Percentiles rank a stretch among this genome's conserved stretches.
Conservation (phyloP, 2,797 vertebrate species). For the Menidia menidia region DNA sequence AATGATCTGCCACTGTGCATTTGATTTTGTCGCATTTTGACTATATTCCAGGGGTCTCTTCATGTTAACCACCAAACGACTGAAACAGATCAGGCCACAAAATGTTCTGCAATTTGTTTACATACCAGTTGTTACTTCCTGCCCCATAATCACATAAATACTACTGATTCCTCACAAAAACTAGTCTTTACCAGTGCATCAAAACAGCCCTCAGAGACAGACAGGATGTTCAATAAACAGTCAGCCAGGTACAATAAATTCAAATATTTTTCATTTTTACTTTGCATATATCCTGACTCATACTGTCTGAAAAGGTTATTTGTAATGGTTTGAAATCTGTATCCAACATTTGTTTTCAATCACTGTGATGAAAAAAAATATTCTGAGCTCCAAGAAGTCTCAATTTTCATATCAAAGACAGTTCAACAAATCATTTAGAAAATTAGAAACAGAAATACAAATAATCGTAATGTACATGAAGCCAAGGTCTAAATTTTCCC, state of each 20-base stretch:
- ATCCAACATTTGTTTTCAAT: slow-evolving; percentile 60
- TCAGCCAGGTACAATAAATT: neutral
- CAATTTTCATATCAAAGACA: slow-evolving; percentile 49
- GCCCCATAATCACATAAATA: slow-evolving; percentile 13
- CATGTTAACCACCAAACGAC: slow-evolving; percentile 38
- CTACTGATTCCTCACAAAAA: neutral
- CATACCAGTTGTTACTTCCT: slow-evolving; percentile 28
- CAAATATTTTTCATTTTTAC: neutral
- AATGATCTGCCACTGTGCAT: slow-evolving; percentile 7
- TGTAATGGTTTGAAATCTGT: neutral
- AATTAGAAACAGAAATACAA: slow-evolving; percentile 57
- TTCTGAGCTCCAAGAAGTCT: slow-evolving; percentile 39
- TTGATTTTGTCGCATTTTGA: slow-evolving; percentile 29
- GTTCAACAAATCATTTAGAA: slow-evolving; percentile 39
- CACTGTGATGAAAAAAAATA: slow-evolving; percentile 27
- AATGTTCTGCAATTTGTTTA: slow-evolving; percentile 45
- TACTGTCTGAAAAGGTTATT: slow-evolving; percentile 15
- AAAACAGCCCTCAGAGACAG: slow-evolving; percentile 4
- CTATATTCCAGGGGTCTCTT: slow-evolving; percentile 41
- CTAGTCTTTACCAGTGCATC: slow-evolving; percentile 6
- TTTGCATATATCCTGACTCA: slow-evolving; percentile 17
- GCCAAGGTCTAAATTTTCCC: slow-evolving; percentile 32
- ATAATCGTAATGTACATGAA: slow-evolving; percentile 16
- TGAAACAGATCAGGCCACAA: slow-evolving; percentile 34
- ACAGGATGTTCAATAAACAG: neutral